Evolutionary conservation across 2,888 invertebrate genomes (phyloP), one percentile per base, ranked within the genome.

Genomic region (Protula sp.): DNA sequence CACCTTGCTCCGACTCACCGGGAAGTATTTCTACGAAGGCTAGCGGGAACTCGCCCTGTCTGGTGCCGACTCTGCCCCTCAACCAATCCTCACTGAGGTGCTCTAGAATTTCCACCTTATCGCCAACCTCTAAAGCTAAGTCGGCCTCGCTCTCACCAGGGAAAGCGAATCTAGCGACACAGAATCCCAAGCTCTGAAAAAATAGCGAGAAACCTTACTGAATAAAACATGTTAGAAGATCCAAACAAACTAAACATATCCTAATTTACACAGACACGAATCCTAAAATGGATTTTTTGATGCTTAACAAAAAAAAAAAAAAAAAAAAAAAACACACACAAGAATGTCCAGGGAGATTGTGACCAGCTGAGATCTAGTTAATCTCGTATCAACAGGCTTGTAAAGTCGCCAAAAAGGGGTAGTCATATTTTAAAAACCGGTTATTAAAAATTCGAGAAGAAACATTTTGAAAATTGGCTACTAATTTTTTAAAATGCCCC

Each of bases 21-120:
- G 50, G 5, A 19, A 22, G 5, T 50, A 69, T 60, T 9, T 69
- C 62, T 2, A 75, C 74, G 70, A 75, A 73, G 31, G 54, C 60
- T 14, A 67, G 52, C 29, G 75, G 74, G 62, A 75, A 74, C 24
- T 72, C 66, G 14, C 75, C 76, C 28, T 67, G 62, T 9, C 54
- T 63, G 22, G 66, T 67, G 53, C 65, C 51, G n/a, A 73, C 45
- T 9, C 62, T 51, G 14, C 76, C 76, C 53, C 58, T 64, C 54
- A 72, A 54, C 76, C 75, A 76, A 38, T 74, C 70, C 22, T 58
- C 63, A 31, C 67, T 67, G 22, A 72, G 48, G 48, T 67, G 59
- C 53, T 69, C 71, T 28, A 73, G 27, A 28, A 76, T 61, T 29
- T 71, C 65, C 4, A 53, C 29, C 9, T 9, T 53, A 9, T 53